Evolutionary conservation across 2,888 invertebrate species (phyloP).

Genomic region (Biston stratarius): DNA sequence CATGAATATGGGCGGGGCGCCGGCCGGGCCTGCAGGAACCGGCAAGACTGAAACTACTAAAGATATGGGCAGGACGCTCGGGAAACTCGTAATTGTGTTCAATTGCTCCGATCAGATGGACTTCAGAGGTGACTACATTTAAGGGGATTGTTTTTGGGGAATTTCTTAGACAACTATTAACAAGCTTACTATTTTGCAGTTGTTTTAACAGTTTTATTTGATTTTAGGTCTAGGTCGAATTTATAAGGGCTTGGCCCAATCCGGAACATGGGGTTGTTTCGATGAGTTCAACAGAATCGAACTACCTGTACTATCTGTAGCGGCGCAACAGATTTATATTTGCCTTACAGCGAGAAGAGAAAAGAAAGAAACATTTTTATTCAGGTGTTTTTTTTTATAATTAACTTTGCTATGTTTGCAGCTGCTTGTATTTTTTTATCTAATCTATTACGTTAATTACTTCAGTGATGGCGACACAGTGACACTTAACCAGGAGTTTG

Average conservation of each 20-base stretch:
- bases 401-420: neutral
- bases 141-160: no score
- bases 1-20: constrained; percentile 96
- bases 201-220: neutral
- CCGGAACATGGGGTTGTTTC: constrained; percentile 97
- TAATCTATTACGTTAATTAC: constrained; percentile 20
- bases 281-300: constrained; percentile 97
- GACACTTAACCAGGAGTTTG: constrained; percentile 93
- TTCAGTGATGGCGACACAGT: constrained; percentile 94
- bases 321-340: constrained; percentile 96
- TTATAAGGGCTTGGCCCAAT: constrained; percentile 94
- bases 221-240: constrained; percentile 87
- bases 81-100: constrained; percentile 96
- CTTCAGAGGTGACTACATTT: constrained; percentile 90
- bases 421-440: neutral
- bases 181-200: neutral
- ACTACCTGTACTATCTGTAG: constrained; percentile 95
- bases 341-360: constrained; percentile 88
- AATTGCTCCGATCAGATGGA: constrained; percentile 98
- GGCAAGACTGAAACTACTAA: constrained; percentile 97
- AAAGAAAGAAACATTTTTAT: constrained; percentile 87
- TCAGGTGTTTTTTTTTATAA: constrained; percentile 73
- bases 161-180: no score
- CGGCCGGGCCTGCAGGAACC: constrained; percentile 97
- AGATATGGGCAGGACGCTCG: constrained; percentile 96